Evolutionary conservation across 2,113 vertebrate genomes (phyloP).

Genomic region (Tragulus kanchil): DNA sequence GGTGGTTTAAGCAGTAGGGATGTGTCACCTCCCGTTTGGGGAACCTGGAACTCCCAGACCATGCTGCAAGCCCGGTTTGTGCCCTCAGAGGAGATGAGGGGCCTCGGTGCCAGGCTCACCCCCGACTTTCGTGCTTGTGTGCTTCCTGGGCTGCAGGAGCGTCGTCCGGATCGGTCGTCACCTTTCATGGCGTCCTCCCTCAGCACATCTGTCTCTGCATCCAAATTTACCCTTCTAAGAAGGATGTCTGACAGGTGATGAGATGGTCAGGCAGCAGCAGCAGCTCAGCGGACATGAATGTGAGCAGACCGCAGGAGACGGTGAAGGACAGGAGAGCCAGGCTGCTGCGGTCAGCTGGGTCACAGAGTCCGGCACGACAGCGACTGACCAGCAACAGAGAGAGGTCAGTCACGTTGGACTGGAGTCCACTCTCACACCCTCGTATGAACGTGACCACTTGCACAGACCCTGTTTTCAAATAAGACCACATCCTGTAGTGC

Average conservation of each 20-base stretch:
- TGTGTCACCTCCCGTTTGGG: background rate
- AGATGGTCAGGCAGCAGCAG: too few species aligned
- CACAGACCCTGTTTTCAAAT: background rate
- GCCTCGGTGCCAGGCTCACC: rapidly evolving
- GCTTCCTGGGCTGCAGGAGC: rapidly evolving
- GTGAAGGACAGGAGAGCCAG: too few species aligned
- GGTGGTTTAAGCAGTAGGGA: background rate
- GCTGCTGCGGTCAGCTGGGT: too few species aligned
- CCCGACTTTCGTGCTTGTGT: rapidly evolving
- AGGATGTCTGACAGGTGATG: too few species aligned
- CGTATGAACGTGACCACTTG: too few species aligned
- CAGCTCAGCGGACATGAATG: too few species aligned
- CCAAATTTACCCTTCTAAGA: background rate
- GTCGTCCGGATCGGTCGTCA: rapidly evolving
- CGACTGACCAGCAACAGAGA: too few species aligned
- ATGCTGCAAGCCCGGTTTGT: rapidly evolving
- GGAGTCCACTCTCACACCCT: background rate
- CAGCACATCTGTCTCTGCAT: background rate
- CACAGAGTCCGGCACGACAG: too few species aligned
- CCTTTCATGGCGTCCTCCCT: too few species aligned
- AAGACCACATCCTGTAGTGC: background rate
- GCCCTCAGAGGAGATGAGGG: background rate
- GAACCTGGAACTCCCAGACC: background rate
- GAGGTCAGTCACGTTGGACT: background rate
- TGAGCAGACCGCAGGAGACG: too few species aligned